Conservation (phyloP, 2,797 vertebrate species). For the Pyrrhura leucotis region DNA sequence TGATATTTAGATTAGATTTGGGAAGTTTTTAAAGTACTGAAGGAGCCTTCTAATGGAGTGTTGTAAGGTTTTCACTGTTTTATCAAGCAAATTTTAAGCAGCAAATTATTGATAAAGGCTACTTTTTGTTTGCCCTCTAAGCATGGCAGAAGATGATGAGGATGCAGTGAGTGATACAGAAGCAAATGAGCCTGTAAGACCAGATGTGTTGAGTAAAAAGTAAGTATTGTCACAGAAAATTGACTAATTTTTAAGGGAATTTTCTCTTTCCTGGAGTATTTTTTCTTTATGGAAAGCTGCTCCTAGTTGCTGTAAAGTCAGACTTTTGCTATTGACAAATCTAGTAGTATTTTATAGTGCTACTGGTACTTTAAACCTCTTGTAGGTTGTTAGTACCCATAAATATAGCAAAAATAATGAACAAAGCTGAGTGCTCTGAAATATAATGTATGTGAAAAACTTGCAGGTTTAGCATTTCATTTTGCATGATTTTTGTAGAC, state of each 20-base stretch:
- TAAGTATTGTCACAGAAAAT: conserved; percentile 76
- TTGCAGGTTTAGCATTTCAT: background rate
- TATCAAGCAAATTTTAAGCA: background rate
- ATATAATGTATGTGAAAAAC: background rate
- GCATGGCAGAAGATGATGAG: conserved; percentile 93
- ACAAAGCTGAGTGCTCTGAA: background rate
- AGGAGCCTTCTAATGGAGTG: background rate
- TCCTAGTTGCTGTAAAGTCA: background rate
- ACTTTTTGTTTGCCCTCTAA: conserved; percentile 68
- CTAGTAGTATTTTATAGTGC: background rate
- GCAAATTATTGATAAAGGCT: background rate
- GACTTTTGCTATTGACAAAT: background rate
- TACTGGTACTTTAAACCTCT: background rate
- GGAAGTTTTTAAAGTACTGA: background rate
- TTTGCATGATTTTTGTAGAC: conserved; percentile 73
- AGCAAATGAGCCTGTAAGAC: conserved; percentile 77
- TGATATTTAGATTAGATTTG: background rate
- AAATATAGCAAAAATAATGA: background rate
- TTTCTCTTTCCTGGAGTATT: background rate
- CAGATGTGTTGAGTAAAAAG: conserved; percentile 90
- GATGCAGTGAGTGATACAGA: conserved; percentile 91
- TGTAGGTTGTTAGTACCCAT: background rate
- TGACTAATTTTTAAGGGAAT: background rate
- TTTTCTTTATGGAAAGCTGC: background rate
- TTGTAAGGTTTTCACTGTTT: background rate